Base-by-base conservation (phyloP, 2,888 invertebrate species). In the Siphlonurus alternatus region DNA sequence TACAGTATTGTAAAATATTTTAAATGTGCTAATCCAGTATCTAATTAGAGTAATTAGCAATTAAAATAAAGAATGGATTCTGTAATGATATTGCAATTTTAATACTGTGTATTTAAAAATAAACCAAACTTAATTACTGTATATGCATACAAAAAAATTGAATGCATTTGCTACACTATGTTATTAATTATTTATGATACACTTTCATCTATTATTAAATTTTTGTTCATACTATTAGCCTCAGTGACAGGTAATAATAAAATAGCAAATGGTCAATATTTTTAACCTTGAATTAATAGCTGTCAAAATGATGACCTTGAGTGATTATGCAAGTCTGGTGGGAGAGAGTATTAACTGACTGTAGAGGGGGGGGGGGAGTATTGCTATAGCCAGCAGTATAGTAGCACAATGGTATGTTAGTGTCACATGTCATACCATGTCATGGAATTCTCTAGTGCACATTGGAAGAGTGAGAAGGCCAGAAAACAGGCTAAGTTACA, bases 401-500 rank as follows among this genome's bases (percentile, higher is more conserved):
- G n/a, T n/a, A n/a, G n/a, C n/a, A 10, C 38, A 38, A 15, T 38
- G 38, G 15, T 38, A 15, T 38, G 15, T 38, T 38, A 38, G 38
- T 38, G 7, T 10, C 5, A 38, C 15, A 38, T 38, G 5, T 38
- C 15, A 38, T 38, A 38, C 15, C 38, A 38, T 38, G n/a, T n/a
- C n/a, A 38, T 38, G 38, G 38, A 38, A 20, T 56, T 10, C n/a
- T 56, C 56, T 7, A 56, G 7, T 22, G 7, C 7, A 59, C 66
- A 69, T 62, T 72, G 71, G 71, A 71, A 70, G 63, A 66, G 67
- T 59, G 70, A 71, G 59, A 71, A 71, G 61, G 70, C 69, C 25
- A 67, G 69, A 56, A 71, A 71, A 63, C 68, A 70, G 61, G 69
- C 69, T 2, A 70, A 70, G 60, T 65, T 71, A 1, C 70, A 70